Evolutionary conservation across 2,888 invertebrate genomes (phyloP), one percentile per base, ranked within the genome.

Genomic region (Onchidella celtica): DNA sequence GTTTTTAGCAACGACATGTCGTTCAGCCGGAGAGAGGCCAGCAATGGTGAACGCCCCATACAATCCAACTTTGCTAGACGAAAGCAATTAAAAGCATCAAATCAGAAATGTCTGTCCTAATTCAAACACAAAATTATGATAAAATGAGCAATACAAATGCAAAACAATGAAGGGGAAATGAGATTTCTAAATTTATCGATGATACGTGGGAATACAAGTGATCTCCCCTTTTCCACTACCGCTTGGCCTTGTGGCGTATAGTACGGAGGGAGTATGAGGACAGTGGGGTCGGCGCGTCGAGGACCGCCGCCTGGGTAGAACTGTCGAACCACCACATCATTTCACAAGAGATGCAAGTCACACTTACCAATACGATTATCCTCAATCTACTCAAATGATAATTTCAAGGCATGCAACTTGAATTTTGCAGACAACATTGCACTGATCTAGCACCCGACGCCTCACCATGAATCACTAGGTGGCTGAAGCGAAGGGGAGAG

Each of bases 1-100:
- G 74, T 79, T 83, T 82, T 79, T 75, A 83, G 66, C 83, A 74
- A 79, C 79, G 83, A 83, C 83, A 75, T 79, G 79, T 82, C 78
- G 78, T 78, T 72, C 69, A 34, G 72, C 68, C 47, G 61, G 81
- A 32, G 69, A 38, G 69, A 36, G 27, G 32, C n/a, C 11, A 21
- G 69, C 69, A n/a, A 40, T 21, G 24, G 29, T 3, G 36, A 40
- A 24, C 27, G 32, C 32, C 3, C 29, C 21, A 9, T 66, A 47
- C 47, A 17, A 6, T 6, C 17, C 17, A 21, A 34, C 14, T 17
- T 17, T 66, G 66, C 66, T 34, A 14, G 21, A 29, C 3, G 32
- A 34, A 66, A 32, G 4, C 24, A 17, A 34, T 11, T 6, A 47
- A 11, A 11, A 47, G 17, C 9, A 47, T 47, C 9, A 6, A 47